A percentile compares a stretch with the other conserved stretches of the same genome.
phyloP scores from a whole-genome alignment of 2,113 vertebrate species.

The Cochlearius cochlearius region DNA sequence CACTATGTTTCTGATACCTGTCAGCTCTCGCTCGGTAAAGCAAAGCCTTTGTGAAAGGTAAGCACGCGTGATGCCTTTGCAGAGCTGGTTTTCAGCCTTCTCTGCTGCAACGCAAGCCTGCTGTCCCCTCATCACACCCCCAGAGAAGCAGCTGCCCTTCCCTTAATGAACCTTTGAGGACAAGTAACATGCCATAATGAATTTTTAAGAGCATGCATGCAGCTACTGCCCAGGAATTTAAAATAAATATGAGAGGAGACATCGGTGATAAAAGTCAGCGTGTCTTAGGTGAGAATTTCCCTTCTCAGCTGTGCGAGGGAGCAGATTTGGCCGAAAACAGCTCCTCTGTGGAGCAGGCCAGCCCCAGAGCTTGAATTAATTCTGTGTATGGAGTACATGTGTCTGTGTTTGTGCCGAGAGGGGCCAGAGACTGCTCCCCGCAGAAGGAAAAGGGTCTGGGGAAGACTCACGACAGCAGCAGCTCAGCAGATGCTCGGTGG shows the following conservation, averaged over 20 bases:
- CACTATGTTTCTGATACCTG: accelerated
- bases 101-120: not conserved
- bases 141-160: not conserved
- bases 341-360: not conserved
- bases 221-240: not conserved
- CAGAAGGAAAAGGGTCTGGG: not conserved
- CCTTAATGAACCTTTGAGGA: not conserved
- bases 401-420: not conserved
- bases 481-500: not conserved
- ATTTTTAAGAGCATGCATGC: not conserved
- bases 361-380: not conserved
- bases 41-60: not conserved
- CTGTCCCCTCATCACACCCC: not conserved
- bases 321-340: accelerated
- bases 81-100: not conserved
- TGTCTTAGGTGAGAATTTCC: not conserved
- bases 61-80: accelerated
- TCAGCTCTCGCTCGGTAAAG: not conserved
- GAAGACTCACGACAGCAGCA: not conserved
- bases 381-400: accelerated
- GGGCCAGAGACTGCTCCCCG: not conserved
- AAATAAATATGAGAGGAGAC: not conserved
- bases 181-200: not conserved
- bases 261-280: not conserved
- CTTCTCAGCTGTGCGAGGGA: not conserved